phyloP scores from a whole-genome alignment of 2,797 vertebrate genomes.

The Sebastolobus alascanus region DNA sequence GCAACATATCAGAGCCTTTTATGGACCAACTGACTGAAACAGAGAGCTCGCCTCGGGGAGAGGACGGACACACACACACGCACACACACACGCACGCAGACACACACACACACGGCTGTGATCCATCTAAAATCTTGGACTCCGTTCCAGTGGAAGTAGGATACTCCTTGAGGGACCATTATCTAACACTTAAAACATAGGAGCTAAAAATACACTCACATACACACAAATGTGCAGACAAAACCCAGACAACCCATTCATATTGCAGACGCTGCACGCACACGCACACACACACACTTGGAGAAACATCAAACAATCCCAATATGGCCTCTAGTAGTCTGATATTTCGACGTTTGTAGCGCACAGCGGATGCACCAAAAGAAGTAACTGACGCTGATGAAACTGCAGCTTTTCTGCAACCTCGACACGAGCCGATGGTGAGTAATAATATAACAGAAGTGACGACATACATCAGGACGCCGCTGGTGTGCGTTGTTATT shows the following conservation, averaged over 20 bases:
- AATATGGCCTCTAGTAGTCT: constrained; percentile 13
- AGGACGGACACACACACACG: constrained; percentile 1
- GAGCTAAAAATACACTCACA: constrained; percentile 49
- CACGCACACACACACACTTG: constrained; percentile 2
- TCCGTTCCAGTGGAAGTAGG: constrained; percentile 49
- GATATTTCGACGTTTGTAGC: background rate
- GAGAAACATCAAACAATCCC: constrained; percentile 12
- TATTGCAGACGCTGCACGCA: background rate
- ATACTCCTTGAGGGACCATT: constrained; percentile 60
- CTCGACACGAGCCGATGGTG: background rate
- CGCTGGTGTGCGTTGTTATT: background rate
- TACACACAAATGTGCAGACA: background rate
- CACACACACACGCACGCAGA: constrained; percentile 10
- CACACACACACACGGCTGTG: constrained; percentile 15
- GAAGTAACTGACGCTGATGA: background rate
- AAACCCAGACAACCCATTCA: constrained; percentile 25
- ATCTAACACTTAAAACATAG: constrained; percentile 59
- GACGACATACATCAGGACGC: background rate
- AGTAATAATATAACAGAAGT: background rate
- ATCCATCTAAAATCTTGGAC: constrained; percentile 37
- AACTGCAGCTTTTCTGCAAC: background rate
- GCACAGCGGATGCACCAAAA: background rate
- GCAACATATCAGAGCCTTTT: constrained; percentile 47
- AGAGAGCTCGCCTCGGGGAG: constrained; percentile 1
- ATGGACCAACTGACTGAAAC: constrained; percentile 31